Base-by-base conservation (phyloP, 2,797 vertebrate species). In the Platalea minor region DNA sequence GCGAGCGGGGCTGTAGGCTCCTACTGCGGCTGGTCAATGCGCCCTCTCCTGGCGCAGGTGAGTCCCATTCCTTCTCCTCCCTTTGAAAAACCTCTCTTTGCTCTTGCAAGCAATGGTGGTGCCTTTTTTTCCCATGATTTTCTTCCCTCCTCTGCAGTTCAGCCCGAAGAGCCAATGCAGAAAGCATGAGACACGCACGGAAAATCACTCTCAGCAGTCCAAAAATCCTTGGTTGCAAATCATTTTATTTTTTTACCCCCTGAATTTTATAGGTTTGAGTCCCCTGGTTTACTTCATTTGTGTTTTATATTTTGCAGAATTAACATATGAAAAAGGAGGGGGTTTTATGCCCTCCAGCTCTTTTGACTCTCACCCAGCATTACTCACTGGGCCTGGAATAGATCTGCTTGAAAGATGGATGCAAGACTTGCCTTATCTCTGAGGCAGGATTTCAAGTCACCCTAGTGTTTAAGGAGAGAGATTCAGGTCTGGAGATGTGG, bases 41-140 rank as follows among this genome's bases (percentile, higher is more conserved):
- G 48, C 87, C 95, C 95, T 89, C 94, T 92, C 68, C 87, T 63
- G 94, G 91, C 75, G 26, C 75, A 60, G 63, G 28, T 67, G 41
- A 43, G 57, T 15, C 29, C 2, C 5, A 1, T 0, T 14, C 45
- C 41, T 13, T 11, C 51, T 43, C 43, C 11, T 26, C 63, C n/a
- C 28, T 2, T 1, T 8, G 15, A 13, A 2, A n/a, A 7, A 17
- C 45, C 45, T 28, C 10, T 5, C 45, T 54, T 20, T 13, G 16
- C 59, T 50, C 29, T 17, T 7, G 13, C 16, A 3, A 35, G 28
- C 24, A 1, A 1, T 0, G 11, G 3, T 11, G 17, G 3, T 15
- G 10, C 4, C 8, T 28, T 2, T 43, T 29, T 28, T 28, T 13
- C 35, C 35, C 16, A 2, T 5, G 31, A 4, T 11, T 78, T 56